Conservation (phyloP, 2,113 vertebrate genomes). For the Agelaius phoeniceus region DNA sequence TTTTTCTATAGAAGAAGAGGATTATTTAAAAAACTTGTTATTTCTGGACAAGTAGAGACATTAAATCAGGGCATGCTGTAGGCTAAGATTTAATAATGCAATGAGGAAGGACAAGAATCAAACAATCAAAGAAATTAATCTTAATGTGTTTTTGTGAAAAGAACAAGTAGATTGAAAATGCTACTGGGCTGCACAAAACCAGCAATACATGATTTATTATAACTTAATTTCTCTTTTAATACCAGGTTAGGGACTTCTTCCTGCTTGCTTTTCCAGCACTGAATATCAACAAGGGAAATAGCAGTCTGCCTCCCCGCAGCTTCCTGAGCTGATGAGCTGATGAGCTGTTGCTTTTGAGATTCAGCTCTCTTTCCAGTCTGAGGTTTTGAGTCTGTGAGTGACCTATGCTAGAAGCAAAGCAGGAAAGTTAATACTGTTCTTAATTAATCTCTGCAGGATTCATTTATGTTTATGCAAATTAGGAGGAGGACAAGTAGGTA, state of each 20-base stretch:
- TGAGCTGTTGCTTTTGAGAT: conserved; percentile 10
- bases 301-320: conserved; percentile 18
- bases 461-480: neutral
- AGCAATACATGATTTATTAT: neutral
- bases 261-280: rapidly evolving
- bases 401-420: neutral
- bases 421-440: neutral
- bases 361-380: neutral
- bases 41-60: conserved; percentile 12
- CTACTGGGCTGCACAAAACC: neutral
- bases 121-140: neutral
- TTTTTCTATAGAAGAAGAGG: neutral
- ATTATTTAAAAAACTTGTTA: neutral
- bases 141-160: neutral
- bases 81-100: conserved; percentile 23
- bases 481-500: neutral
- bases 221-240: conserved; percentile 1
- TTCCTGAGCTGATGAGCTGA: conserved; percentile 11
- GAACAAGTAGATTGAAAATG: neutral
- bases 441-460: conserved; percentile 42
- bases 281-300: conserved; percentile 32
- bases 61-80: neutral
- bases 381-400: neutral
- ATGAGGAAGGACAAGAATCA: neutral
- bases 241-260: conserved; percentile 9